phyloP scores from a whole-genome alignment of 2,888 invertebrate genomes.

The Agelastica alni region DNA sequence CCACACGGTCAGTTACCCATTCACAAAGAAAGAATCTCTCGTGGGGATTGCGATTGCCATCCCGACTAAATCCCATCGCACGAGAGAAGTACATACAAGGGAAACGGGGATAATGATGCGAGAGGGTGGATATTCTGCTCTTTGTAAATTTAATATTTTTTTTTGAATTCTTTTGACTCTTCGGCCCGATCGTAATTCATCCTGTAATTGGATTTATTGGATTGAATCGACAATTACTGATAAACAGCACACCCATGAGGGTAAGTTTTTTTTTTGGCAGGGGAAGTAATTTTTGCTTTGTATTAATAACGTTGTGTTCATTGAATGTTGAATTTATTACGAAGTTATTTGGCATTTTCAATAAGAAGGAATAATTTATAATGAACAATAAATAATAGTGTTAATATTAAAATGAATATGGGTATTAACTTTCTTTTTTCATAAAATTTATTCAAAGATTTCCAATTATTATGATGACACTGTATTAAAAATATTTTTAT shows the following conservation, averaged over 20 bases:
- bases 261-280: slow-evolving; percentile 14
- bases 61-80: background rate
- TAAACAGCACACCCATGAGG: slow-evolving; percentile 18
- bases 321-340: too few species aligned
- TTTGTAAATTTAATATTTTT: slow-evolving; percentile 19
- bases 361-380: too few species aligned
- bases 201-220: slow-evolving; percentile 19
- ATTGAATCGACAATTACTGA: slow-evolving; percentile 23
- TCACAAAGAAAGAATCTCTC: slow-evolving; percentile 42
- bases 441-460: too few species aligned
- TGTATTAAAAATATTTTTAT: too few species aligned
- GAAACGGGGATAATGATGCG: slow-evolving; percentile 23
- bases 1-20: slow-evolving; percentile 53
- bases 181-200: slow-evolving; percentile 21
- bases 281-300: too few species aligned
- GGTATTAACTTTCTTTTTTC: too few species aligned
- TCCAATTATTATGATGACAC: too few species aligned
- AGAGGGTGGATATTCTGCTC: slow-evolving; percentile 14
- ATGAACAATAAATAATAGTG: too few species aligned
- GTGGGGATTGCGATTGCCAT: slow-evolving; percentile 24
- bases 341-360: too few species aligned
- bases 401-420: too few species aligned
- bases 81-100: slow-evolving; percentile 30
- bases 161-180: slow-evolving; percentile 21
- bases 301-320: too few species aligned